Base-by-base conservation (phyloP, 2,113 vertebrate species). In the Nannobrachium achirus region DNA sequence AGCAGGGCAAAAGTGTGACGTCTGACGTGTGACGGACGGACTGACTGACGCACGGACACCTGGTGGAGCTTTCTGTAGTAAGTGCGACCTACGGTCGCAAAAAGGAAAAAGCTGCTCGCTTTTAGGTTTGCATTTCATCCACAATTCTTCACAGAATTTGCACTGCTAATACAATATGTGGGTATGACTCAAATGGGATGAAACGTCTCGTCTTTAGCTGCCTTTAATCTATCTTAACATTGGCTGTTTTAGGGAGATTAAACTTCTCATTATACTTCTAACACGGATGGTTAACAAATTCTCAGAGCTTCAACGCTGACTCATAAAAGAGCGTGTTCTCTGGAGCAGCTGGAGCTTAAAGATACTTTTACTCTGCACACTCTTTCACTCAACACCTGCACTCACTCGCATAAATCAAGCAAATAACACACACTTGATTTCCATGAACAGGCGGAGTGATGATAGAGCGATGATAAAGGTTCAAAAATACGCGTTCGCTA, bases 101-200 rank as follows among this genome's bases (percentile, higher is more conserved):
- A n/a, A n/a, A n/a, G n/a, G n/a, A n/a, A n/a, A n/a, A n/a, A 33
- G 46, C 45, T 70, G 56, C 73, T 62, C 53, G 52, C 52, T 69
- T 68, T 70, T 11, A 18, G 41, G 62, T 81, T 57, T 59, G n/a
- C 2, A 52, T 69, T 15, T 53, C 14, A 65, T 51, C 19, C 44
- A 4, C 33, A 70, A 20, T 3, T 13, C 15, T 20, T 72, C 53
- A 74, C 73, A 76, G 42, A 41, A 69, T 74, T 66, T 61, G 25
- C 25, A 55, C 40, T 40, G 4, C 42, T 66, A 60, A 63, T 56
- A 78, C 69, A 50, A 63, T 56, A 78, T 71, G 55, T 83, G 75
- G 52, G 59, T 58, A 8, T 63, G 39, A 73, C 76, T 65, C 55
- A 79, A 77, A 46, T 51, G 20, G 56, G 42, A 49, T 61, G 3